A percentile compares a stretch with the other conserved stretches of the same genome.
Evolutionary conservation across 2,888 invertebrate genomes (phyloP).

Genomic region (Drepana falcataria): DNA sequence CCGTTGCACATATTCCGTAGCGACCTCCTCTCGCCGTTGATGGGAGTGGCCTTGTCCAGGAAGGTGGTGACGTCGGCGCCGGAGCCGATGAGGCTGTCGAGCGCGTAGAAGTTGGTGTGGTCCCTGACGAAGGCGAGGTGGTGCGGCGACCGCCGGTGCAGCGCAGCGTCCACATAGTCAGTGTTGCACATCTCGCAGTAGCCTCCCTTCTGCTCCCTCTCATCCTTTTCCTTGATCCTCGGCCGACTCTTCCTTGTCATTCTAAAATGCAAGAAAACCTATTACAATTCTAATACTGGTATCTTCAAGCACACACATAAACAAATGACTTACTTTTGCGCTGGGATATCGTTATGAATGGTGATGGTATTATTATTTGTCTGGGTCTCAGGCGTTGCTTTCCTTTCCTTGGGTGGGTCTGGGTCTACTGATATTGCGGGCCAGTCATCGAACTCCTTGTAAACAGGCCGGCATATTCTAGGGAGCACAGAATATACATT

Average conservation of each 20-base stretch:
- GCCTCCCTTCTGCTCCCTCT: slow-evolving; percentile 75
- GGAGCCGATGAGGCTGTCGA: slow-evolving; percentile 83
- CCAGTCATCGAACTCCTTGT: slow-evolving; percentile 82
- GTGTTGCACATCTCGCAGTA: slow-evolving; percentile 90
- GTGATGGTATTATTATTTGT: slow-evolving; percentile 30
- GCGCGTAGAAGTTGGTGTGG: slow-evolving; percentile 84
- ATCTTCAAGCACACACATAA: not conserved
- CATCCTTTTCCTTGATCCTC: slow-evolving; percentile 63
- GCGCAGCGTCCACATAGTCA: slow-evolving; percentile 83
- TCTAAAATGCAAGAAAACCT: slow-evolving; percentile 42
- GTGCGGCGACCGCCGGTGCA: slow-evolving; percentile 85
- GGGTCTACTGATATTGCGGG: slow-evolving; percentile 74
- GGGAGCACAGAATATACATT: slow-evolving; percentile 14
- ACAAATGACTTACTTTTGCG: slow-evolving; percentile 49
- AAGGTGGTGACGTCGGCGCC: slow-evolving; percentile 84
- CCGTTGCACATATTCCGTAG: slow-evolving; percentile 64
- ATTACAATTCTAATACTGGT: not conserved
- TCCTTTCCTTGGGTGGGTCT: slow-evolving; percentile 57
- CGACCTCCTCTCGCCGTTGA: slow-evolving; percentile 59
- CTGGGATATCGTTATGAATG: slow-evolving; percentile 29
- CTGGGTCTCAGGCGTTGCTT: slow-evolving; percentile 35
- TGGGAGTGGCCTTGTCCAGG: slow-evolving; percentile 77
- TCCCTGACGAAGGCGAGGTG: slow-evolving; percentile 86
- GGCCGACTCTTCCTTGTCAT: slow-evolving; percentile 77
- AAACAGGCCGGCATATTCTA: slow-evolving; percentile 80